Evolutionary conservation across 2,797 vertebrate species (phyloP).

Genomic region (Dallia pectoralis): DNA sequence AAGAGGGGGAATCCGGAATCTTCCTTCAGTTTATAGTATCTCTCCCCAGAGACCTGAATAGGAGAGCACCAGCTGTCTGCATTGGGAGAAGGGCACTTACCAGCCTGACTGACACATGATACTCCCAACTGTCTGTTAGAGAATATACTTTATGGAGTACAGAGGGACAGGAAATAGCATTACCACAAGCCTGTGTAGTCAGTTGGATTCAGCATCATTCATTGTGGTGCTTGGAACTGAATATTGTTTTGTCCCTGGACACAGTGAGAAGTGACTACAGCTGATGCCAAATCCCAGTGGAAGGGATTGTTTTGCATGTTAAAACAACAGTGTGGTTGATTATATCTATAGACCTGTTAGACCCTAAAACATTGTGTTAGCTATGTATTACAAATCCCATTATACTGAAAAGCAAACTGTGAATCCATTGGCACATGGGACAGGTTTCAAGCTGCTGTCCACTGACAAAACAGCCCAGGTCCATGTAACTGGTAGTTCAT

Average conservation of each 20-base stretch:
- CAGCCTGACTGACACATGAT: conserved; percentile 36
- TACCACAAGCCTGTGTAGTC: neutral
- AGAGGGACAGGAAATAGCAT: neutral
- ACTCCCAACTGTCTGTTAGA: conserved; percentile 36
- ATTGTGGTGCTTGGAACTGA: neutral
- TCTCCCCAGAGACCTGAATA: neutral
- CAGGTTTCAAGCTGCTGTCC: conserved; percentile 13
- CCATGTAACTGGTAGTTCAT: conserved; percentile 24
- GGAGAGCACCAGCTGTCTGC: too few species aligned
- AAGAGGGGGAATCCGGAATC: conserved; percentile 30
- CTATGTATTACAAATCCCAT: neutral
- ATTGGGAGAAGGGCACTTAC: conserved; percentile 13
- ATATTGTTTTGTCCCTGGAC: neutral
- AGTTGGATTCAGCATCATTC: neutral
- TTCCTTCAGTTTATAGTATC: conserved; percentile 23
- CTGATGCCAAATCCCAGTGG: neutral
- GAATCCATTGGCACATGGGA: conserved; percentile 5
- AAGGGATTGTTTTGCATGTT: neutral
- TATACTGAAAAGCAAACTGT: neutral
- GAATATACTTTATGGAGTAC: neutral
- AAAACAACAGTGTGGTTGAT: neutral
- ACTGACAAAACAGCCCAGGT: conserved; percentile 24
- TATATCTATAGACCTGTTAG: neutral
- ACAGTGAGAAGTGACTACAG: neutral
- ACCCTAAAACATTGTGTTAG: neutral